Evolutionary conservation across 2,888 invertebrate genomes (phyloP).

Genomic region (Cerceris ruficornis): DNA sequence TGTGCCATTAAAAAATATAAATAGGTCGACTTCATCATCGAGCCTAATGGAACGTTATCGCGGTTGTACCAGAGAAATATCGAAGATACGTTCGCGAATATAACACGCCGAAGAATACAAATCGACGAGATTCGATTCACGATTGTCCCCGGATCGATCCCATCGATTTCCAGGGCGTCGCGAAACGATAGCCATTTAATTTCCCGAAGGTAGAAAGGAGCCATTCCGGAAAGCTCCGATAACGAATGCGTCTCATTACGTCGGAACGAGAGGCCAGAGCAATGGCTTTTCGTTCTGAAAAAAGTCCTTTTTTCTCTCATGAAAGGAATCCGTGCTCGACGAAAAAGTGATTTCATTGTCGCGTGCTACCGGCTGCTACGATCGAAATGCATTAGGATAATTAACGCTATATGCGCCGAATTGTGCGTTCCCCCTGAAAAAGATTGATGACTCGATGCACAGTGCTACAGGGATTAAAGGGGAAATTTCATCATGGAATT

Average conservation of each 20-base stretch:
- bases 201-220: slow-evolving; percentile 2
- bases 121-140: background rate
- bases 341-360: background rate
- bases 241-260: background rate
- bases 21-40: too few species aligned
- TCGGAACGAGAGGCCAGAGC: background rate
- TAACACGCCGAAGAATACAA: slow-evolving; percentile 11
- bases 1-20: too few species aligned
- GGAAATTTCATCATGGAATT: too few species aligned
- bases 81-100: slow-evolving; percentile 14
- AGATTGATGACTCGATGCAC: too few species aligned
- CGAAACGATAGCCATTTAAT: slow-evolving; percentile 10
- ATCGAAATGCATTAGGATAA: too few species aligned
- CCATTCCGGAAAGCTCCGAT: background rate
- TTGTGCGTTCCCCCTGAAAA: too few species aligned
- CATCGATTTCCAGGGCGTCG: background rate
- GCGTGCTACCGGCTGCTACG: background rate
- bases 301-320: background rate
- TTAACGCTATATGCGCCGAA: too few species aligned
- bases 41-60: too few species aligned
- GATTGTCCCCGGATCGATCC: slow-evolving; percentile 5
- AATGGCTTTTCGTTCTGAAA: background rate
- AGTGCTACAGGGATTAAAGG: too few species aligned
- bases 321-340: background rate
- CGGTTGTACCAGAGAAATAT: too few species aligned